A percentile compares a stretch with the other conserved stretches of the same genome.
Conservation (phyloP, 2,797 vertebrate genomes). For the Haliaeetus vocifer region DNA sequence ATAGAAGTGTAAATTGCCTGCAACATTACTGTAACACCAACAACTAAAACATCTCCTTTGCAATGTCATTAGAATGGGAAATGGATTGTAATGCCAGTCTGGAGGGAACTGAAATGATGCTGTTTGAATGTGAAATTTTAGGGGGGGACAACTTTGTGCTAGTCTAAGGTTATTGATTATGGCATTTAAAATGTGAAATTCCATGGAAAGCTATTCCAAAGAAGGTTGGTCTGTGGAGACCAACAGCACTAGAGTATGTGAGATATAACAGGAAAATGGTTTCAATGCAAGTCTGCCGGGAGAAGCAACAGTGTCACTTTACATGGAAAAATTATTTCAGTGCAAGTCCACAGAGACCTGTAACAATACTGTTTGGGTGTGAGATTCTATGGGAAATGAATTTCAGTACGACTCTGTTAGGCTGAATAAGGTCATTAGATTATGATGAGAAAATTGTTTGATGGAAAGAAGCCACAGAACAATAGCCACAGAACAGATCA, state of each 20-base stretch:
- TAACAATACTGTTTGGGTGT: constrained; percentile 29
- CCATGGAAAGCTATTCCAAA: neutral
- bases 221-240: neutral
- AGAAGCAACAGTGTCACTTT: constrained; percentile 9
- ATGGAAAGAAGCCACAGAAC: neutral
- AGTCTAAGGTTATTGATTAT: neutral
- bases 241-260: neutral
- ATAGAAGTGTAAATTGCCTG: neutral
- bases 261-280: constrained; percentile 18
- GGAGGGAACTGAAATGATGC: neutral
- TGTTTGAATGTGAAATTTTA: neutral
- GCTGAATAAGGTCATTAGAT: constrained; percentile 24
- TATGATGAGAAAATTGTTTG: constrained; percentile 31
- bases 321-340: constrained; percentile 10
- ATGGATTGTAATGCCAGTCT: neutral
- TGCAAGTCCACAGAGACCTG: constrained; percentile 1
- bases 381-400: constrained; percentile 29
- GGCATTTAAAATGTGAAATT: neutral
- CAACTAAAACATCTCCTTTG: neutral
- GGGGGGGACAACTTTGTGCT: neutral
- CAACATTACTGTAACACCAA: neutral
- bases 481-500: neutral
- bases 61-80: neutral
- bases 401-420: constrained; percentile 2
- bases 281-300: constrained; percentile 10